Conservation (phyloP, 2,113 vertebrate species). For the Rhinopithecus roxellana region DNA sequence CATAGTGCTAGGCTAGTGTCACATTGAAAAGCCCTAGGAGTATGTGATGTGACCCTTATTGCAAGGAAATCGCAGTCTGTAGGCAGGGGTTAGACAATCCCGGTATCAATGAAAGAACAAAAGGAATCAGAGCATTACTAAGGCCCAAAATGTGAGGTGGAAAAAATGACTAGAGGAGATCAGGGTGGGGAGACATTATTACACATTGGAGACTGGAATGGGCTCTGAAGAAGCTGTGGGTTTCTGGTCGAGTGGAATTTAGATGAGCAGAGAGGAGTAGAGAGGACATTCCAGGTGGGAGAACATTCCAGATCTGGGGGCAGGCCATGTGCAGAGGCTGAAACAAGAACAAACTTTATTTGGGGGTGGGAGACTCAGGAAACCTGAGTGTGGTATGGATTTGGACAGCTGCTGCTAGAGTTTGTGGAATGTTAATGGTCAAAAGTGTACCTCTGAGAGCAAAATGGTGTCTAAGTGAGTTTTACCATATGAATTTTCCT, state of each 20-base stretch:
- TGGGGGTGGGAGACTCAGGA: neutral
- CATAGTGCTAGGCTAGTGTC: neutral
- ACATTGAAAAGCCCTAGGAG: neutral
- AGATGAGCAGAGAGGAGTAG: neutral
- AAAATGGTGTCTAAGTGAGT: neutral
- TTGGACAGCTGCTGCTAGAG: neutral
- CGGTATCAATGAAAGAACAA: neutral
- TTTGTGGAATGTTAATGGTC: neutral
- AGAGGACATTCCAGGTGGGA: neutral
- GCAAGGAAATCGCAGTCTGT: neutral
- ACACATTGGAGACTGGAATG: neutral
- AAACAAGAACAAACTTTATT: neutral
- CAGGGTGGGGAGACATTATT: neutral
- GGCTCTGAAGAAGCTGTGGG: neutral
- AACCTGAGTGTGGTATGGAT: neutral
- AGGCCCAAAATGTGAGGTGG: neutral
- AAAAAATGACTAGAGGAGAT: neutral
- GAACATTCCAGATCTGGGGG: neutral
- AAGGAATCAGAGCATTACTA: neutral
- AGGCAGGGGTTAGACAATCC: neutral
- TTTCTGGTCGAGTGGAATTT: neutral
- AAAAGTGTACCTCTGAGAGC: conserved; percentile 15
- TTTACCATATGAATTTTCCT: neutral
- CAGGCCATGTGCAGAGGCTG: neutral
- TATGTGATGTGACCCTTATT: neutral